Conservation (phyloP, 2,888 invertebrate genomes). For the Acronicta psi region DNA sequence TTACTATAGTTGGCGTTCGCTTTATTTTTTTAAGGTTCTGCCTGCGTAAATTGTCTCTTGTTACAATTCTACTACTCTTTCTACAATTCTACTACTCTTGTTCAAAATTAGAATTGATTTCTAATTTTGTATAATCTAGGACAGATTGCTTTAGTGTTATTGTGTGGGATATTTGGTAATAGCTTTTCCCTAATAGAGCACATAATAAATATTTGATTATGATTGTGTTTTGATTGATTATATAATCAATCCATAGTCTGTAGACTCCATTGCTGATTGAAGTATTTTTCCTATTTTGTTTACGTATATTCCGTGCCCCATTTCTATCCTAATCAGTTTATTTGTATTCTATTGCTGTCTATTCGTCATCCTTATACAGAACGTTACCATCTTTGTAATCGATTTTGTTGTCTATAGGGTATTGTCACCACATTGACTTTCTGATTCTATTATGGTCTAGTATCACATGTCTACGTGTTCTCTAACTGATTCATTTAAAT, state of each 20-base stretch:
- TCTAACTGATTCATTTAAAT: background rate
- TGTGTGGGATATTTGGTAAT: conserved; percentile 17
- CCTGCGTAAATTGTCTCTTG: conserved; percentile 11
- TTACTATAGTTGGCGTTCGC: conserved; percentile 5
- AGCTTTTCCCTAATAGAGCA: conserved; percentile 5
- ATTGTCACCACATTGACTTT: conserved; percentile 5
- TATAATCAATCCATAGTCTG: background rate
- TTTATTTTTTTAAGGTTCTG: conserved; percentile 3
- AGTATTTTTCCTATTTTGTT: background rate
- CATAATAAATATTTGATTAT: conserved; percentile 7
- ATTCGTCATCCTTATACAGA: conserved; percentile 11
- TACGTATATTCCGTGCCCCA: conserved; percentile 1
- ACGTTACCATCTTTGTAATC: conserved; percentile 26
- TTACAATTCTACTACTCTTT: too few species aligned
- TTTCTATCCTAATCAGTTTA: conserved; percentile 12
- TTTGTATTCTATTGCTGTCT: conserved; percentile 31
- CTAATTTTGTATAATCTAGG: conserved; percentile 6
- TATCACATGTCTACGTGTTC: background rate
- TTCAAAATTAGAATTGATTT: too few species aligned
- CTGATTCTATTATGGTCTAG: conserved; percentile 1
- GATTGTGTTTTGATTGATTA: background rate
- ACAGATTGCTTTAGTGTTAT: conserved; percentile 16
- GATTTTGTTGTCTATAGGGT: conserved; percentile 19
- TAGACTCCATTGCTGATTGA: background rate
- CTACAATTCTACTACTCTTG: too few species aligned